phyloP scores from a whole-genome alignment of 1,140 invertebrate species.

The Lucilia sericata region DNA sequence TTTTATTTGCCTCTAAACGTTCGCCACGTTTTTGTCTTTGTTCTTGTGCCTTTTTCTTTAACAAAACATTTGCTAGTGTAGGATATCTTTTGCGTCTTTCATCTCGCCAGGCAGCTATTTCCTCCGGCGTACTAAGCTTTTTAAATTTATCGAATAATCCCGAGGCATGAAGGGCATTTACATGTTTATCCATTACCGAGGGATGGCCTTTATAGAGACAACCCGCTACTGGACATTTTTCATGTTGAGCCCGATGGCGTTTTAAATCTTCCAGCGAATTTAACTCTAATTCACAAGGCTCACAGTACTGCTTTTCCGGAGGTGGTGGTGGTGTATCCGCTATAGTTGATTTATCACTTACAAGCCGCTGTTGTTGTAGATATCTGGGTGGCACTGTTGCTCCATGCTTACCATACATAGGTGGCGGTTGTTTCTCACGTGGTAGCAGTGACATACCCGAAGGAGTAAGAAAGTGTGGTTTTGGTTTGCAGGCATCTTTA shows the following conservation, averaged over 20 bases:
- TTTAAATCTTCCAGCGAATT: constrained; percentile 71
- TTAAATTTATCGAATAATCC: constrained; percentile 83
- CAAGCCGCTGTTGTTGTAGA: constrained; percentile 10
- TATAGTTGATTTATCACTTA: background rate
- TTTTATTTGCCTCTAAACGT: constrained; percentile 71
- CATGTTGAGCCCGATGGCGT: constrained; percentile 78
- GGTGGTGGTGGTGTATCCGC: background rate
- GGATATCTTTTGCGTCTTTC: constrained; percentile 76
- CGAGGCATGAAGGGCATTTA: constrained; percentile 82
- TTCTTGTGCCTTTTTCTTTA: constrained; percentile 72
- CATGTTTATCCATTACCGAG: constrained; percentile 82
- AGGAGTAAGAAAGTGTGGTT: constrained; percentile 60
- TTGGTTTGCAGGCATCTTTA: constrained; percentile 29
- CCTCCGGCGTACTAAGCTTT: constrained; percentile 79
- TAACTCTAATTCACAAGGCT: constrained; percentile 82
- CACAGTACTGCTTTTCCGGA: constrained; percentile 71
- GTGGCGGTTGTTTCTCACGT: constrained; percentile 63
- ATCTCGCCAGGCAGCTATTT: constrained; percentile 84
- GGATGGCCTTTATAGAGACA: constrained; percentile 84
- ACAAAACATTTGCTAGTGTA: constrained; percentile 78
- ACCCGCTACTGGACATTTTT: constrained; percentile 81
- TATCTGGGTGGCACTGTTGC: constrained; percentile 62
- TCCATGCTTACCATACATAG: constrained; percentile 67
- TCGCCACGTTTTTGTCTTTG: constrained; percentile 79
- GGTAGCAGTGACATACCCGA: constrained; percentile 63